phyloP scores from a whole-genome alignment of 1,140 invertebrate species.

The Saccostrea cuccullata region DNA sequence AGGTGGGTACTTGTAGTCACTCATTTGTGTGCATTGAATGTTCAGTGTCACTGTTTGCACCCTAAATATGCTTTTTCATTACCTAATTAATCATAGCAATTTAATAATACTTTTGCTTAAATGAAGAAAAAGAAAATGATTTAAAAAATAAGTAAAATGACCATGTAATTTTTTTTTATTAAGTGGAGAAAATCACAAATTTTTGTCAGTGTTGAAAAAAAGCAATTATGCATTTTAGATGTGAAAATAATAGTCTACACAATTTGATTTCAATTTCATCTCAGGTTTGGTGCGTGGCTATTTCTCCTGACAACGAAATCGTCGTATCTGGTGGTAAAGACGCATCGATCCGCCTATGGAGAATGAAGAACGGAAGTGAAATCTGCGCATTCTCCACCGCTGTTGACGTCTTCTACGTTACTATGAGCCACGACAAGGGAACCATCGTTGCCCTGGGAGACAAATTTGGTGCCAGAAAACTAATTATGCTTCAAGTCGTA shows the following conservation, averaged over 20 bases:
- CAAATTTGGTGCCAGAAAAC: slow-evolving; percentile 76
- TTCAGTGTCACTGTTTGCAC: too few relatives aligned
- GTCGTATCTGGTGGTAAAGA: slow-evolving; percentile 77
- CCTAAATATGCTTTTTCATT: too few relatives aligned
- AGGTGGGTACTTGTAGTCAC: slow-evolving; percentile 66
- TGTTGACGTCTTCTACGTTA: slow-evolving; percentile 77
- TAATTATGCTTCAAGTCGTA: slow-evolving; percentile 79
- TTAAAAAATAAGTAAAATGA: too few relatives aligned
- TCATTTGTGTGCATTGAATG: not conserved
- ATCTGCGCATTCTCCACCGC: slow-evolving; percentile 76
- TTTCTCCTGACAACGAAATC: slow-evolving; percentile 77
- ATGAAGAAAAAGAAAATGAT: too few relatives aligned
- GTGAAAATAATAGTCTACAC: too few relatives aligned
- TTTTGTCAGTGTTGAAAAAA: too few relatives aligned
- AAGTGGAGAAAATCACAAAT: too few relatives aligned
- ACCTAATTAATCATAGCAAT: too few relatives aligned
- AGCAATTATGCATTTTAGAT: too few relatives aligned
- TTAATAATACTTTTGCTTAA: too few relatives aligned
- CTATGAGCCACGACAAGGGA: slow-evolving; percentile 76
- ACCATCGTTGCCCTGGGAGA: slow-evolving; percentile 79
- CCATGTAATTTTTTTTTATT: too few relatives aligned
- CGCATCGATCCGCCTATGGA: slow-evolving; percentile 78
- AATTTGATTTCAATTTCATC: not conserved
- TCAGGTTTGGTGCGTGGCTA: slow-evolving; percentile 76
- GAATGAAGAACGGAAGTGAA: slow-evolving; percentile 71